Base-by-base conservation (phyloP, 2,113 vertebrate species). In the Machaerirhynchus nigripectus region DNA sequence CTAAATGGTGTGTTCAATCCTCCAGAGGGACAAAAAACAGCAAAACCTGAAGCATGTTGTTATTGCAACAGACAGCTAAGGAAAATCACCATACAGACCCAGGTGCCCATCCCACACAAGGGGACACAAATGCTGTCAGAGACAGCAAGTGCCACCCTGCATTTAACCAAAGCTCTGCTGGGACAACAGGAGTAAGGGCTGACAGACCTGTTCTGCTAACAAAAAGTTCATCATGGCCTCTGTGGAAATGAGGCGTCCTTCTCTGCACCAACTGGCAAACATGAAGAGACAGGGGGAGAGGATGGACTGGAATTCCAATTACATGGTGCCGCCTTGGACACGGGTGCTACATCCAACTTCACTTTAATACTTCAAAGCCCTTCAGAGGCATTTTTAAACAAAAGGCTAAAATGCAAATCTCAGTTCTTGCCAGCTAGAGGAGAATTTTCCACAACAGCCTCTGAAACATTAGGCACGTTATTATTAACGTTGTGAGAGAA, bases 371-470 rank as follows among this genome's bases (percentile, higher is more conserved):
- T 91, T 94, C 68, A 79, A 84, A 97, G 82, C 24, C 49, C 49
- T 80, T 39, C 55, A 57, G 63, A 80, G 52, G 42, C 27, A 37
- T 26, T 59, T 93, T 93, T 57, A 79, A 95, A 81, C 52, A 90
- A 85, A 73, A 91, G 19, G 49, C 35, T 75, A 73, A 95, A 95
- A 93, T 26, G 22, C 61, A 96, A 96, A 87, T 82, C 33, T 67
- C 70, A 10, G 18, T 70, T 52, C 69, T 84, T 61, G 65, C 76
- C 5, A 6, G 27, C 50, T 87, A 69, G 24, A 86, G 28, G 53
- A 91, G 52, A 82, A 30, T 61, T 94, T 88, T 53, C 57, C 71
- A 59, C 78, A 91, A 35, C 5, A 5, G 33, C 49, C 70, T 92
- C 76, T 89, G 61, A 68, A 88, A 89, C 39, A 96, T 87, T 15